Evolutionary conservation across 2,113 vertebrate species (phyloP).

Genomic region (zebrafish (Danio rerio)): GRCz12tu NC_133191.1:24984001-24984500

Average conservation of each 20-base stretch:
- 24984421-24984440: conserved; percentile 3
- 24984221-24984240: not conserved
- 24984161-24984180: conserved; percentile 98
- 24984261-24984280: not conserved
- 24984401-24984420: conserved; percentile 59
- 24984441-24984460: conserved; percentile 11
- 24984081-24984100: conserved; percentile 60
- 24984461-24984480: conserved; percentile 40
- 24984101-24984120: conserved; percentile 95
- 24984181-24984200: conserved; percentile 99
- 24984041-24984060: conserved; percentile 22
- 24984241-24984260: not conserved
- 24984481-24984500: conserved; percentile 9
- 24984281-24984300: conserved; percentile 39
- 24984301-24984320: conserved; percentile 80
- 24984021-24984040: conserved; percentile 27
- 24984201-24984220: conserved; percentile 92
- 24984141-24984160: conserved; percentile 98
- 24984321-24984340: conserved; percentile 81
- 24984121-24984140: conserved; percentile 98
- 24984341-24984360: conserved; percentile 81
- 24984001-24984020: conserved; percentile 62
- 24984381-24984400: conserved; percentile 69
- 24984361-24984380: conserved; percentile 66
- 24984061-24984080: conserved; percentile 20